These are phyloP conservation scores for Odontocolon sp. DNA, from an alignment of 2,888 invertebrate genomes.

Conservation along the genomic window DNA sequence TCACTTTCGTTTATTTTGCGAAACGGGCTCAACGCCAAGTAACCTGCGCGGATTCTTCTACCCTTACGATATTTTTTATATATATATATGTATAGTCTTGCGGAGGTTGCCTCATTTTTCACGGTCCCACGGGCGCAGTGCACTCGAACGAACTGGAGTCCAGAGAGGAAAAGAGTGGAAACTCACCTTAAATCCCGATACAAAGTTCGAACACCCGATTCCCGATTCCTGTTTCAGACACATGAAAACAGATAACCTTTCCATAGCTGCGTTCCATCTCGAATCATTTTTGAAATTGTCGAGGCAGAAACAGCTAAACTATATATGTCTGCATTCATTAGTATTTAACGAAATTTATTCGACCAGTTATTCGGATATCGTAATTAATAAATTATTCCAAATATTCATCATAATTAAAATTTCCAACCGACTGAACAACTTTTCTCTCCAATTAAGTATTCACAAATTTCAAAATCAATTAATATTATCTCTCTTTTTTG, in stretches of 20 bases:
- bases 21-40: conserved; percentile 35
- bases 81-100: conserved; percentile 23
- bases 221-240: conserved; percentile 25
- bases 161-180: conserved; percentile 1
- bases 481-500: too few relatives aligned
- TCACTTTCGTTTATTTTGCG: conserved; percentile 16
- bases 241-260: conserved; percentile 33
- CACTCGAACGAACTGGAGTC: conserved; percentile 43
- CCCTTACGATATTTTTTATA: conserved; percentile 13
- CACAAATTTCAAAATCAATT: too few relatives aligned
- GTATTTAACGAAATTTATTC: not conserved
- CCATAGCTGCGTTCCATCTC: conserved; percentile 10
- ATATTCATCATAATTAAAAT: not conserved
- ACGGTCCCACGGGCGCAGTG: conserved; percentile 45
- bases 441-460: not conserved
- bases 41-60: conserved; percentile 19
- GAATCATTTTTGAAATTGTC: not conserved
- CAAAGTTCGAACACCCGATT: conserved; percentile 44
- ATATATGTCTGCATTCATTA: not conserved
- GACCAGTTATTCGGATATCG: not conserved
- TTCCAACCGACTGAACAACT: not conserved
- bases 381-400: not conserved
- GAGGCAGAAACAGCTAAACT: too few relatives aligned
- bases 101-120: conserved; percentile 47
- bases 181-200: conserved; percentile 30